Evolutionary conservation across 2,113 vertebrate species (phyloP).

Genomic region (Caranx ignobilis): DNA sequence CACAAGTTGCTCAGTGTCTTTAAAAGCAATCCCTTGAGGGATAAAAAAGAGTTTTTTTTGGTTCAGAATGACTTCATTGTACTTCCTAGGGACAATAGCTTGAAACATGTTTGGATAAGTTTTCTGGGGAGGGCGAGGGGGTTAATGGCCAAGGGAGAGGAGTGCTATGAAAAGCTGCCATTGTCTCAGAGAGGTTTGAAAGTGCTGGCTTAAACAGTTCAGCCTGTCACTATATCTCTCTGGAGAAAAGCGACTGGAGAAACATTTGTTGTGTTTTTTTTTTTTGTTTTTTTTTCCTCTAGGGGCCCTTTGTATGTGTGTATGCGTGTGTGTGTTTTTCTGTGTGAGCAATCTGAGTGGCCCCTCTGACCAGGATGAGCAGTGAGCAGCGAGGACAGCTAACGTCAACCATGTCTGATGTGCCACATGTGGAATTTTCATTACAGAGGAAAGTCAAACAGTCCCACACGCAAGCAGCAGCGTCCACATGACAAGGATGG

Average conservation of each 20-base stretch:
- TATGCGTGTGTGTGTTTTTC: slow-evolving; percentile 27
- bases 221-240: slow-evolving; percentile 38
- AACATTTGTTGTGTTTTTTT: slow-evolving; percentile 45
- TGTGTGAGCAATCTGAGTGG: slow-evolving; percentile 33
- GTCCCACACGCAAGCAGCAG: slow-evolving; percentile 63
- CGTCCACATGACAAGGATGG: slow-evolving; percentile 73
- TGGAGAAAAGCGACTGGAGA: slow-evolving; percentile 27
- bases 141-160: neutral
- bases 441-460: slow-evolving; percentile 74
- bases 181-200: slow-evolving; percentile 36
- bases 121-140: neutral
- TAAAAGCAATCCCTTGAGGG: slow-evolving; percentile 9
- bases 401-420: slow-evolving; percentile 69
- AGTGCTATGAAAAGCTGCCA: slow-evolving; percentile 33
- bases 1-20: slow-evolving; percentile 1
- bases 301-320: slow-evolving; percentile 28
- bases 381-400: slow-evolving; percentile 56
- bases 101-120: slow-evolving; percentile 12
- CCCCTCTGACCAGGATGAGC: slow-evolving; percentile 54
- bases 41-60: slow-evolving; percentile 12
- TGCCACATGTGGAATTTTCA: slow-evolving; percentile 82
- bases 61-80: neutral
- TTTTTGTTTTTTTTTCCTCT: neutral
- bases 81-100: neutral
- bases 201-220: slow-evolving; percentile 45